These are phyloP conservation scores for Cyclargus thomasi DNA, from an alignment of 1,140 invertebrate species.

Conservation along the genomic window DNA sequence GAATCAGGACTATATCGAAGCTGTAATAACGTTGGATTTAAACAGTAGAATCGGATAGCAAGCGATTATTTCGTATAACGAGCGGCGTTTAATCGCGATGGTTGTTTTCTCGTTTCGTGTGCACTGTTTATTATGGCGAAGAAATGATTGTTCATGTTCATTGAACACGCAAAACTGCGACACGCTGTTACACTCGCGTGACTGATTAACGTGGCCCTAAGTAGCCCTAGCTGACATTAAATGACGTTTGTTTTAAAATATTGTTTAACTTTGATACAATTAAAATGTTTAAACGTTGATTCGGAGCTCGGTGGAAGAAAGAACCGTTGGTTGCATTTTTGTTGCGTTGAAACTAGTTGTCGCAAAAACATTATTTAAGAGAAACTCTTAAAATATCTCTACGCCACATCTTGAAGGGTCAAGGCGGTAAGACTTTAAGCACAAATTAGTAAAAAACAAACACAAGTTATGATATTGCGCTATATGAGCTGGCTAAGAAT, in stretches of 20 bases:
- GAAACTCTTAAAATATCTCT: too few species aligned
- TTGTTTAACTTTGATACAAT: slow-evolving; percentile 15
- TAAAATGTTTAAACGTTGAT: slow-evolving; percentile 1
- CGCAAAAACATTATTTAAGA: too few species aligned
- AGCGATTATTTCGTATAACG: background rate
- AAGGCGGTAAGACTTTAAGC: too few species aligned
- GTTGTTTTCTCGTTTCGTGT: slow-evolving; percentile 17
- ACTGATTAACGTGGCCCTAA: slow-evolving; percentile 14
- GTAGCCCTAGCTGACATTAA: slow-evolving; percentile 6
- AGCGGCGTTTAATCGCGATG: background rate
- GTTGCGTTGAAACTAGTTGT: too few species aligned
- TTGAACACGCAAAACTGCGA: slow-evolving; percentile 8
- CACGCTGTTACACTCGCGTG: slow-evolving; percentile 10
- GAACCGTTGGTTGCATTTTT: background rate
- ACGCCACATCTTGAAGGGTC: too few species aligned
- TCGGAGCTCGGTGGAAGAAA: background rate
- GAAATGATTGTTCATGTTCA: slow-evolving; percentile 16
- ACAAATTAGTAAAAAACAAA: too few species aligned
- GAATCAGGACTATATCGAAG: too few species aligned
- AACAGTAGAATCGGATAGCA: background rate
- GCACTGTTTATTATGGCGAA: slow-evolving; percentile 15
- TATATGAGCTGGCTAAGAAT: too few species aligned
- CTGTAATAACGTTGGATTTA: too few species aligned
- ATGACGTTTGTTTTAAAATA: slow-evolving; percentile 14
- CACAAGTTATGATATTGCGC: too few species aligned